phyloP scores from a whole-genome alignment of 23 tunicate species.

The Botrylloides violaceus region DNA sequence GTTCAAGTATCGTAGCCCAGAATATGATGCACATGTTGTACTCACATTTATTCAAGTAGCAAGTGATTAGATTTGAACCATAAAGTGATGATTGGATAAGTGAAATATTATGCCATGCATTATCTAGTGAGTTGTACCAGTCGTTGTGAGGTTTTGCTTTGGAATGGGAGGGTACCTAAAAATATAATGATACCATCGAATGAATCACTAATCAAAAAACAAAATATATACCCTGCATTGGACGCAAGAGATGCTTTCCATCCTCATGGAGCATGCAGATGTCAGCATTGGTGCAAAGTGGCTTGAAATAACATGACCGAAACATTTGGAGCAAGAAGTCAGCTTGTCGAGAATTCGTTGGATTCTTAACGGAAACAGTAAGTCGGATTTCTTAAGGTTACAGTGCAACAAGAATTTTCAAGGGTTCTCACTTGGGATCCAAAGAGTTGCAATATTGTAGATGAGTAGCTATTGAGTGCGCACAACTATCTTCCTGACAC shows the following conservation, averaged over 20 bases:
- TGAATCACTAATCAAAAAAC: too few species aligned
- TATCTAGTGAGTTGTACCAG: background rate
- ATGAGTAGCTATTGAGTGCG: background rate
- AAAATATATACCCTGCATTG: too few species aligned
- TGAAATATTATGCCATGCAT: conserved; percentile 9
- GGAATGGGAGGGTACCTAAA: too few species aligned
- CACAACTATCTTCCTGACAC: conserved; percentile 13
- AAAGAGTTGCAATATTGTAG: background rate
- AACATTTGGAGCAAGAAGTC: conserved; percentile 17
- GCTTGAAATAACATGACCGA: background rate
- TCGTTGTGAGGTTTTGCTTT: too few species aligned
- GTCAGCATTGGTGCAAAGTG: background rate
- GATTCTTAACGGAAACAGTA: background rate
- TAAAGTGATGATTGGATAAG: conserved; percentile 12
- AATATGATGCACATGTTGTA: too few species aligned
- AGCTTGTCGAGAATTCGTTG: conserved; percentile 11
- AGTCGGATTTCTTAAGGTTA: too few species aligned
- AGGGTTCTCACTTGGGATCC: background rate
- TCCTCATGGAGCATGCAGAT: background rate
- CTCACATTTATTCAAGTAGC: conserved; percentile 1
- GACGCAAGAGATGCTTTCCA: background rate
- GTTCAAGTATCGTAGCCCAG: too few species aligned
- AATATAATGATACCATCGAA: too few species aligned
- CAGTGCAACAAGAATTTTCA: too few species aligned
- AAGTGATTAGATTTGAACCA: background rate